Evolutionary conservation across 2,888 invertebrate genomes (phyloP), one percentile per base, ranked within the genome.

Genomic region (Callosobruchus maculatus): DNA sequence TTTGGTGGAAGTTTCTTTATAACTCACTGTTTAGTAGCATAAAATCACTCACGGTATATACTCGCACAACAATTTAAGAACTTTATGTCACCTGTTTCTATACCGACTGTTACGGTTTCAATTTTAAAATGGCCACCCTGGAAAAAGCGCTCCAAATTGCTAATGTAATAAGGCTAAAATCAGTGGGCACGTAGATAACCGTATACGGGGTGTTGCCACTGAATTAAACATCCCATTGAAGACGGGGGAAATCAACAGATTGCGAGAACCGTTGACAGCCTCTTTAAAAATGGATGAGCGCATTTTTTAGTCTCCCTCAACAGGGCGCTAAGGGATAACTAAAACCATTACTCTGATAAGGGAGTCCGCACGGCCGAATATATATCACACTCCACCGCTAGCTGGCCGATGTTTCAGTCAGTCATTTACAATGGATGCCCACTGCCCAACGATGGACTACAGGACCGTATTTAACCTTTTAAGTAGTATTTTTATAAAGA

Each of bases 341-440:
- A 78, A 81, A 81, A 80, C 83, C 83, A 84, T 83, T 82, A 83
- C 80, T 78, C 79, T 83, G 84, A 84, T 84, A 84, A 84, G 84
- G 82, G 81, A 80, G 80, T 7, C 26, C 26, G 26, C 26, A 26
- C 26, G 26, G 26, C 13, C 7, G 49, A 49, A 49, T 49, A 49
- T 49, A 49, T 49, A 7, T 82, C 81, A 79, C 77, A 79, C 79
- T 79, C 82, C 49, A 49, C 49, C 13, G 49, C 13, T 49, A 18
- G 49, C 13, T 49, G 49, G 49, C 49, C 49, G 49, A 49, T 49
- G 49, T 49, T 49, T 7, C 49, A 49, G 49, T 18, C 49, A 18
- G 83, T 79, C 82, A 84, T 85, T 85, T 83, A 84, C 84, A 85
- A 85, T 84, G 83, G 83, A 85, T 84, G 49, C 13, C 82, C 79